phyloP scores from a whole-genome alignment of 2,888 invertebrate species.

The Conus canariensis region DNA sequence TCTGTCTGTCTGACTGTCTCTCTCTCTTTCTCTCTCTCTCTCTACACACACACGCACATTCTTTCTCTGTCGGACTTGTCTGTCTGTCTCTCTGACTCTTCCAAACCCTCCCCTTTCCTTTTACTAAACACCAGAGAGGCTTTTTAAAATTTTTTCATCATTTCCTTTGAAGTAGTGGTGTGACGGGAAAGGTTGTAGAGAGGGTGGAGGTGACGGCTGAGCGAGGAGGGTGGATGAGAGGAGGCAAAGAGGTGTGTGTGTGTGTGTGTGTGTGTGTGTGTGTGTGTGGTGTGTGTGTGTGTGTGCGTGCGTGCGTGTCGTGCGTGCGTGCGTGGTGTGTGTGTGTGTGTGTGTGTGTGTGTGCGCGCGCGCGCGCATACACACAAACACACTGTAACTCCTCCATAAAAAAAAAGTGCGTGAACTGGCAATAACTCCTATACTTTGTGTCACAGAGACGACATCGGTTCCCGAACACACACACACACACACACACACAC shows the following conservation, averaged over 20 bases:
- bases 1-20: not conserved
- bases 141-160: not conserved
- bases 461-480: too few species aligned
- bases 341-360: too few species aligned
- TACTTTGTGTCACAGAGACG: too few species aligned
- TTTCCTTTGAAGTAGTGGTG: too few species aligned
- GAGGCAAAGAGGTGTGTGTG: not conserved
- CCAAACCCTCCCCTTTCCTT: too few species aligned
- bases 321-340: not conserved
- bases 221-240: not conserved
- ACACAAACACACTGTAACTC: too few species aligned
- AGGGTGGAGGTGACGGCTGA: not conserved
- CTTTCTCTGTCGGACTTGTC: not conserved
- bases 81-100: not conserved
- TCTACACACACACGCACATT: not conserved
- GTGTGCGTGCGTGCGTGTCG: not conserved
- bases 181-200: not conserved
- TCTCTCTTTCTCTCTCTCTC: not conserved
- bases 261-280: slow-evolving; percentile 24
- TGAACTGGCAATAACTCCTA: too few species aligned
- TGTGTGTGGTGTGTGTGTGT: slow-evolving; percentile 19
- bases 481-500: too few species aligned
- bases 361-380: too few species aligned
- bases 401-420: too few species aligned
- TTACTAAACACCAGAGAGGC: too few species aligned